Base-by-base conservation (phyloP, 1,140 invertebrate species). In the Diploscapter pachys region DNA sequence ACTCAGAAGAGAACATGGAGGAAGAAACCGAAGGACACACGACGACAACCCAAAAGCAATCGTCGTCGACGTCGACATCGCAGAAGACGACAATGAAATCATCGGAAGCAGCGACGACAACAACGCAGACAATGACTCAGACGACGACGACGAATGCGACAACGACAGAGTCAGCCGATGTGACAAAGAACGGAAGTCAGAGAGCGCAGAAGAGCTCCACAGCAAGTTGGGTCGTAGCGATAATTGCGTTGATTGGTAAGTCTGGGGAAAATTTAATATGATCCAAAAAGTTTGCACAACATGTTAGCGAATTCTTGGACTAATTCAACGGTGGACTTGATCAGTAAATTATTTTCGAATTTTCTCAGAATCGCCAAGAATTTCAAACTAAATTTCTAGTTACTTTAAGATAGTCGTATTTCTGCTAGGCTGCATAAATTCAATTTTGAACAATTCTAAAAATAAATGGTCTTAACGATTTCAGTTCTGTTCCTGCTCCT, bases 401-500 rank as follows among this genome's bases (percentile, higher is more conserved):
- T 31, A 31, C 31, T 31, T 31, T 31, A 31, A 31, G 31, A 31
- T 31, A 31, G 31, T 31, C 1, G 31, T 31, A 31, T 31, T 31
- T 31, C 31, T 31, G 31, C 31, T 31, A 31, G 31, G 31, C 31
- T 31, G 31, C 31, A 31, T 31, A 31, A 31, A 31, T 31, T 31
- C 31, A 31, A 31, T 31, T 31, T 31, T 31, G 31, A 31, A 31
- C 31, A 31, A 31, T 31, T 31, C 31, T 31, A 31, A 31, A 31
- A 31, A 31, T 31, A 31, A 31, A 0, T 31, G 31, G 31, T 31
- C 31, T 31, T 31, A 31, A 31, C 31, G 51, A 52, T 72, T 82
- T 72, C 72, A 82, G 81, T 81, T 55, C 75, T 81, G 4, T 62
- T 74, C 4, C 61, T 80, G 6, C 31, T 78, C 5, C 63, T 81